Conservation (phyloP, 2,113 vertebrate species). For the Tupaia tana region DNA sequence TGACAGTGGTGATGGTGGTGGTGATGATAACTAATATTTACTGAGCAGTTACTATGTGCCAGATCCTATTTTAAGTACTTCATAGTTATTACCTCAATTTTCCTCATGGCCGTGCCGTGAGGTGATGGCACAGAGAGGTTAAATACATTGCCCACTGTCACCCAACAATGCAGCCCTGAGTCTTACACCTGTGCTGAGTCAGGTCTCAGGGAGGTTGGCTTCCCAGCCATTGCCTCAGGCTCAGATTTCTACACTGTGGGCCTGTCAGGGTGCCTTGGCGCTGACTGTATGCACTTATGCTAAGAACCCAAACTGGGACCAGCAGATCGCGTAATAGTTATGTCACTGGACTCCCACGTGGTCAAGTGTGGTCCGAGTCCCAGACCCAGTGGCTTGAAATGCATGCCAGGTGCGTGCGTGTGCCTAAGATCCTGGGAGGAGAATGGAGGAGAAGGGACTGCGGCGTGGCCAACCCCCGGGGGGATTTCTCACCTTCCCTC, state of each 20-base stretch:
- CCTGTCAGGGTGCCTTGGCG: rapidly evolving
- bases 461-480: too few relatives aligned
- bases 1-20: too few relatives aligned
- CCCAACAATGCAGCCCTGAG: rapidly evolving
- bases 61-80: not conserved
- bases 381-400: too few relatives aligned
- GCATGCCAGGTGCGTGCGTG: too few relatives aligned
- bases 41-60: not conserved
- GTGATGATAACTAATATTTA: not conserved
- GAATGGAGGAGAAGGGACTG: too few relatives aligned
- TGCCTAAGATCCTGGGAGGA: too few relatives aligned
- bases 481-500: too few relatives aligned
- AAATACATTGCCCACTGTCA: not conserved
- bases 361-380: too few relatives aligned
- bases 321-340: too few relatives aligned
- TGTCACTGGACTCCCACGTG: too few relatives aligned
- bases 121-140: not conserved
- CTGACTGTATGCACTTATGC: not conserved
- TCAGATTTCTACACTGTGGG: rapidly evolving
- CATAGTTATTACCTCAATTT: not conserved
- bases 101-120: not conserved
- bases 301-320: not conserved
- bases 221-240: not conserved
- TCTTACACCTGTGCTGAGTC: rapidly evolving
- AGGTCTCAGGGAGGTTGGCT: not conserved